Conservation (phyloP, 64 coral and sea anemone species). For the Pocillopora damicornis region DNA sequence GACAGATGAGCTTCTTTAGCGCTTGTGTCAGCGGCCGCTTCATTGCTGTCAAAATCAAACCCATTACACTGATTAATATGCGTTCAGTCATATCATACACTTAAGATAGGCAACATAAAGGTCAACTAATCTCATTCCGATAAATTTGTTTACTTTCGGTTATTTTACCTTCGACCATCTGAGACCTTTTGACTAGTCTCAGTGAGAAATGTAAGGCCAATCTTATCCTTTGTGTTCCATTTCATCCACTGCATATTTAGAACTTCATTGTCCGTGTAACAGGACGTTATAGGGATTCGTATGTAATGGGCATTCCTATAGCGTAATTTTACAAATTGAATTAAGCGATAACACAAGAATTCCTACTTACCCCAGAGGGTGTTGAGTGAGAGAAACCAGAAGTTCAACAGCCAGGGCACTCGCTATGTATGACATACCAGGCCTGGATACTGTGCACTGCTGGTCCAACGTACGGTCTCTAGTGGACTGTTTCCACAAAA, state of each 20-base stretch:
- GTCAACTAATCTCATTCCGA: too few species aligned
- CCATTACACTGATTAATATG: neutral
- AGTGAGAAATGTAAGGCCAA: too few species aligned
- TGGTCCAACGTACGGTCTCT: conserved; percentile 93
- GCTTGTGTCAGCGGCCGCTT: conserved; percentile 85
- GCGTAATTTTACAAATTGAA: too few species aligned
- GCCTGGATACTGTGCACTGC: conserved; percentile 91
- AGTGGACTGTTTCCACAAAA: conserved; percentile 61
- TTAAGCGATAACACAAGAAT: neutral
- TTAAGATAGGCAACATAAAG: too few species aligned
- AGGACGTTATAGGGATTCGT: too few species aligned
- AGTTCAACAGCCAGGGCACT: conserved; percentile 89
- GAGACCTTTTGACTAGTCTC: too few species aligned
- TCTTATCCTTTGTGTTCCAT: too few species aligned
- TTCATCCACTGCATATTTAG: too few species aligned
- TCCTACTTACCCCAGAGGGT: conserved; percentile 60
- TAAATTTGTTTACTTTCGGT: too few species aligned
- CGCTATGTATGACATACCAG: conserved; percentile 85
- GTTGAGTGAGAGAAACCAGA: conserved; percentile 82
- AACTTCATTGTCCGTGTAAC: too few species aligned
- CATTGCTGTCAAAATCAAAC: conserved; percentile 29
- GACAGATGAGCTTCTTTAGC: conserved; percentile 92
- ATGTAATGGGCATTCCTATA: too few species aligned
- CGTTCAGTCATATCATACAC: neutral
- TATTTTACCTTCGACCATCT: too few species aligned